Percentiles rank a stretch among this genome's conserved stretches.
phyloP scores from a whole-genome alignment of 2,888 invertebrate genomes.

The Protodeltote pygarga region DNA sequence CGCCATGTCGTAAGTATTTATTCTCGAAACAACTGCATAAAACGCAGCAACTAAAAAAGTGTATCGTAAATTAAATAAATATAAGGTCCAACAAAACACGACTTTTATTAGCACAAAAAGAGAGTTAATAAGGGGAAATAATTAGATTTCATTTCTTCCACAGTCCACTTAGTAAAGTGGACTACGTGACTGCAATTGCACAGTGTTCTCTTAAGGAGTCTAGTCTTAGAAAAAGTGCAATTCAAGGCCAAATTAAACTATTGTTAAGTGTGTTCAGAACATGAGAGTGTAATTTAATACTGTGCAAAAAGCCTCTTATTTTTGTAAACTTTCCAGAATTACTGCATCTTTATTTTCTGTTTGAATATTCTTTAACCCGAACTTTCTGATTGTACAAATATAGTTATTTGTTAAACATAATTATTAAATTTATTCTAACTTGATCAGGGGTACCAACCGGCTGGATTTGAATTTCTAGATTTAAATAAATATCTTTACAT shows the following conservation, averaged over 20 bases:
- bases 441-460: too few relatives aligned
- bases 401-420: too few relatives aligned
- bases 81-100: conserved; percentile 4
- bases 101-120: conserved; percentile 16
- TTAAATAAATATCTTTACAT: too few relatives aligned
- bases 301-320: conserved; percentile 14
- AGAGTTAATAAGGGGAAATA: conserved; percentile 28
- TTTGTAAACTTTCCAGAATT: too few relatives aligned
- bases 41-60: background rate
- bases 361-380: too few relatives aligned
- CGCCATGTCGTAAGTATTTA: too few relatives aligned
- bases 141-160: conserved; percentile 51
- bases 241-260: conserved; percentile 42
- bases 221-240: conserved; percentile 28
- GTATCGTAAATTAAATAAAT: background rate
- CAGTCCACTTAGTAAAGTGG: conserved; percentile 45
- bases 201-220: conserved; percentile 17
- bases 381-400: too few relatives aligned
- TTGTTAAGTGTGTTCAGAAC: conserved; percentile 19
- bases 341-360: too few relatives aligned
- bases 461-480: too few relatives aligned
- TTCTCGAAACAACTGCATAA: background rate
- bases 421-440: too few relatives aligned
- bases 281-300: background rate
- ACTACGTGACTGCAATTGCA: conserved; percentile 45